These are phyloP conservation scores for Hyles lineata DNA, from an alignment of 2,888 invertebrate species.

Conservation along the genomic window DNA sequence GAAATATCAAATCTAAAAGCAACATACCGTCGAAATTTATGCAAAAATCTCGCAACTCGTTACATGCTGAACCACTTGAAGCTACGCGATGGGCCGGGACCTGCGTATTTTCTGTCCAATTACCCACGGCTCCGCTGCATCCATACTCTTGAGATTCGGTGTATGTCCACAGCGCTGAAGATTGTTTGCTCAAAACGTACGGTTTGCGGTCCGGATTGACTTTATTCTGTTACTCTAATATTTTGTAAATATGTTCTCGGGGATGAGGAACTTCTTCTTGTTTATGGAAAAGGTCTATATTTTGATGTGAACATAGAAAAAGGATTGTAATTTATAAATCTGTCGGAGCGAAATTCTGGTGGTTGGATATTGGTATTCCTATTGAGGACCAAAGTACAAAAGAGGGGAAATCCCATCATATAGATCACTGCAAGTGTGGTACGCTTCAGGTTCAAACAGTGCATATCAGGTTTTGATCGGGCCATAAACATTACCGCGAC, in stretches of 20 bases:
- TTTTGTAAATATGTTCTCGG: not conserved
- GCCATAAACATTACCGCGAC: too few species aligned
- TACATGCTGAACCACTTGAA: slow-evolving; percentile 16
- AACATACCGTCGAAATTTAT: slow-evolving; percentile 16
- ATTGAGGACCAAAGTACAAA: too few species aligned
- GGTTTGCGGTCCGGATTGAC: not conserved
- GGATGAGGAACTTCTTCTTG: not conserved
- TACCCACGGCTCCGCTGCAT: slow-evolving; percentile 36
- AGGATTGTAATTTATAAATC: too few species aligned
- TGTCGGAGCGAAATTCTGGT: too few species aligned
- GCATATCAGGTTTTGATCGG: too few species aligned
- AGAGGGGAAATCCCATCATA: too few species aligned
- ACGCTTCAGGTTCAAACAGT: too few species aligned
- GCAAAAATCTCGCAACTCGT: slow-evolving; percentile 23
- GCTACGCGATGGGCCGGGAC: slow-evolving; percentile 8
- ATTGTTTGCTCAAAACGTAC: slow-evolving; percentile 25
- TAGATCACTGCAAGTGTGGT: too few species aligned
- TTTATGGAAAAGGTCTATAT: too few species aligned
- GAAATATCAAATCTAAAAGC: slow-evolving; percentile 12
- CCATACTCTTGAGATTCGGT: slow-evolving; percentile 40
- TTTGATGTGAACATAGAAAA: too few species aligned
- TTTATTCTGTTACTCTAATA: not conserved
- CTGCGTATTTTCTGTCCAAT: slow-evolving; percentile 40
- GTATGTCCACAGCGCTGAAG: slow-evolving; percentile 24
- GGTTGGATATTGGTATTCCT: too few species aligned